Evolutionary conservation across 2,113 vertebrate genomes (phyloP).

Genomic region (Eleginops maclovinus): DNA sequence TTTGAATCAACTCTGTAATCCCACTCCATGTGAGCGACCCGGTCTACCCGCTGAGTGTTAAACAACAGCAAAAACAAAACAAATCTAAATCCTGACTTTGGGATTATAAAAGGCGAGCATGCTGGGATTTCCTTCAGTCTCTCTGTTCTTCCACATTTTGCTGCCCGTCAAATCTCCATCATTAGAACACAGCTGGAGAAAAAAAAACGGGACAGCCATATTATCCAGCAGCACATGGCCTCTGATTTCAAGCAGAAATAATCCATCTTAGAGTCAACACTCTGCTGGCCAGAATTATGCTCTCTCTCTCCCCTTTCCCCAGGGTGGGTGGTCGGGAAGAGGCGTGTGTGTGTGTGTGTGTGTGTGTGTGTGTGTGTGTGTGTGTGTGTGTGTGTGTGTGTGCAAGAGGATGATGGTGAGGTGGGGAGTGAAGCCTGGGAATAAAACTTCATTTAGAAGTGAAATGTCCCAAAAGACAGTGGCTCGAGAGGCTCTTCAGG

Average conservation of each 20-base stretch:
- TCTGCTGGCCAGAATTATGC: slow-evolving; percentile 78
- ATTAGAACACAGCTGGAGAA: slow-evolving; percentile 59
- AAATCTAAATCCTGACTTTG: slow-evolving; percentile 55
- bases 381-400: too few species aligned
- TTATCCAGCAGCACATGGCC: slow-evolving; percentile 76
- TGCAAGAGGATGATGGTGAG: background rate
- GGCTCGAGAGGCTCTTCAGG: slow-evolving; percentile 59
- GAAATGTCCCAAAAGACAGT: slow-evolving; percentile 71
- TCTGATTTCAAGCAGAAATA: slow-evolving; percentile 82
- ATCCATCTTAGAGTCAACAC: slow-evolving; percentile 81
- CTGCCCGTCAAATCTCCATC: slow-evolving; percentile 65
- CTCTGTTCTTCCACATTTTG: slow-evolving; percentile 57
- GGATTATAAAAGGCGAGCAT: slow-evolving; percentile 48
- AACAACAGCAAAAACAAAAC: slow-evolving; percentile 63
- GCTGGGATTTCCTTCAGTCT: slow-evolving; percentile 65
- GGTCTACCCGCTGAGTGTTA: slow-evolving; percentile 43
- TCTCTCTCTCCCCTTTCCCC: slow-evolving; percentile 49
- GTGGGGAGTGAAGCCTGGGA: slow-evolving; percentile 26
- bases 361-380: background rate
- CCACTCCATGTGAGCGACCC: slow-evolving; percentile 47
- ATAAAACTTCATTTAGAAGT: slow-evolving; percentile 76
- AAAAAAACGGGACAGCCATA: slow-evolving; percentile 62
- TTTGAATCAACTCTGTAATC: slow-evolving; percentile 48
- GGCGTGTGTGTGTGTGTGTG: slow-evolving; percentile 8
- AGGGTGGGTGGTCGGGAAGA: slow-evolving; percentile 52